Conservation (phyloP, 1,140 invertebrate species). For the Papilio aristodemus region DNA sequence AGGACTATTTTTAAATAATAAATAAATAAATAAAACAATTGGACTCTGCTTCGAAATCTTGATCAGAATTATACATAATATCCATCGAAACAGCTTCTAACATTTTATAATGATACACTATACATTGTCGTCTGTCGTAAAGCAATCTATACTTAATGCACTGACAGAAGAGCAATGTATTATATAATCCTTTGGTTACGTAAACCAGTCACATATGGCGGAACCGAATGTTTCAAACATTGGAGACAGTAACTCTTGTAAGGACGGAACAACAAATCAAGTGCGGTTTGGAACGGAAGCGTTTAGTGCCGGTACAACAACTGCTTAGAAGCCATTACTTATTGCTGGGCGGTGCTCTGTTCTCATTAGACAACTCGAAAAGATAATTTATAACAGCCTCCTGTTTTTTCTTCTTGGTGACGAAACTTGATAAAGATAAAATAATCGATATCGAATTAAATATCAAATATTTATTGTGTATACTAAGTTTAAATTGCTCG, state of each 20-base stretch:
- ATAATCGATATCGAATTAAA: background rate
- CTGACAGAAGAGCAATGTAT: slow-evolving; percentile 27
- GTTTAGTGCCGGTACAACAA: slow-evolving; percentile 67
- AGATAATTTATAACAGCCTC: background rate
- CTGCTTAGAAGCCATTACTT: slow-evolving; percentile 64
- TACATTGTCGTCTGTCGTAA: background rate
- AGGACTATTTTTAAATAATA: too few relatives aligned
- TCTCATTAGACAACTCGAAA: slow-evolving; percentile 10
- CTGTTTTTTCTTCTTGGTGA: background rate
- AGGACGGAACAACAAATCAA: slow-evolving; percentile 73
- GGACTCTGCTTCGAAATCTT: too few relatives aligned
- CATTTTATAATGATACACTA: background rate
- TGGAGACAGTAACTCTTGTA: slow-evolving; percentile 55
- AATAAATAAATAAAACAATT: too few relatives aligned
- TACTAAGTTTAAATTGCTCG: background rate
- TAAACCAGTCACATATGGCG: slow-evolving; percentile 66
- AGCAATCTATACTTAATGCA: slow-evolving; percentile 3
- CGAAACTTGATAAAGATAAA: background rate
- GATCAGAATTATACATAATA: slow-evolving; percentile 4
- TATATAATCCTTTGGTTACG: slow-evolving; percentile 29
- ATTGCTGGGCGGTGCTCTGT: slow-evolving; percentile 41
- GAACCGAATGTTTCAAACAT: slow-evolving; percentile 58
- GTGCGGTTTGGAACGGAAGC: slow-evolving; percentile 69
- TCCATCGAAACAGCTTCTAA: background rate
- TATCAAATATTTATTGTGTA: background rate